Evolutionary conservation across 2,797 vertebrate genomes (phyloP).

Genomic region (Sebastes itinus): DNA sequence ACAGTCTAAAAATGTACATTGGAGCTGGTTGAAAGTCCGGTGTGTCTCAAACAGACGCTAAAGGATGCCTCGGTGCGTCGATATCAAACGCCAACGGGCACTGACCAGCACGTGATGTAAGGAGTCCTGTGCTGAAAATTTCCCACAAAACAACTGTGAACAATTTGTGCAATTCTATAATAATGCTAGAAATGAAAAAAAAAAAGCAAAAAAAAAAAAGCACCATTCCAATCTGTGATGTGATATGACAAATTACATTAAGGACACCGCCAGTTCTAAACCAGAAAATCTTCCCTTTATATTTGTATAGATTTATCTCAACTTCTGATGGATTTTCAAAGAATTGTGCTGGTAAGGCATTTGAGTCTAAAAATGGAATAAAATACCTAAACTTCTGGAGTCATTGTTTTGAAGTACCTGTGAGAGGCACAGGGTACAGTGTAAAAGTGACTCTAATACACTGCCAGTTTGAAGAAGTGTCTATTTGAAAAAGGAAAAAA

Average conservation of each 20-base stretch:
- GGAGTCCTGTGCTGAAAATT: not conserved
- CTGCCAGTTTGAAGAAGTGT: constrained; percentile 2
- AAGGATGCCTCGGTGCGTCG: too few relatives aligned
- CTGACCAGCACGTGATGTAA: not conserved
- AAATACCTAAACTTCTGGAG: not conserved
- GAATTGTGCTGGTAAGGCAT: not conserved
- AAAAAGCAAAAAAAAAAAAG: not conserved
- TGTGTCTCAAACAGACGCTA: too few relatives aligned
- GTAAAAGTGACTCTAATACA: not conserved
- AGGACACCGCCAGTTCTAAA: not conserved
- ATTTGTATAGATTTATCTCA: not conserved
- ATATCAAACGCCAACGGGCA: not conserved
- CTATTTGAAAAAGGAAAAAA: not conserved
- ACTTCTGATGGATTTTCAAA: not conserved
- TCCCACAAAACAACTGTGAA: not conserved
- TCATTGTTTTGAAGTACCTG: not conserved
- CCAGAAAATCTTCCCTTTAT: not conserved
- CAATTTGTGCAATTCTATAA: not conserved
- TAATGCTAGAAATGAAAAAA: not conserved
- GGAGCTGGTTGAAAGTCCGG: too few relatives aligned
- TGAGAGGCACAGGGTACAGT: not conserved
- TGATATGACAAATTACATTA: not conserved
- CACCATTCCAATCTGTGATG: not conserved
- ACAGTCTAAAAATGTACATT: not conserved
- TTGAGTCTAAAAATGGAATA: not conserved